A percentile compares a stretch with the other conserved stretches of the same genome.
These are phyloP conservation scores for Agrenia bidenticulata DNA, from an alignment of 2,888 invertebrate species.

Conservation along the genomic window DNA sequence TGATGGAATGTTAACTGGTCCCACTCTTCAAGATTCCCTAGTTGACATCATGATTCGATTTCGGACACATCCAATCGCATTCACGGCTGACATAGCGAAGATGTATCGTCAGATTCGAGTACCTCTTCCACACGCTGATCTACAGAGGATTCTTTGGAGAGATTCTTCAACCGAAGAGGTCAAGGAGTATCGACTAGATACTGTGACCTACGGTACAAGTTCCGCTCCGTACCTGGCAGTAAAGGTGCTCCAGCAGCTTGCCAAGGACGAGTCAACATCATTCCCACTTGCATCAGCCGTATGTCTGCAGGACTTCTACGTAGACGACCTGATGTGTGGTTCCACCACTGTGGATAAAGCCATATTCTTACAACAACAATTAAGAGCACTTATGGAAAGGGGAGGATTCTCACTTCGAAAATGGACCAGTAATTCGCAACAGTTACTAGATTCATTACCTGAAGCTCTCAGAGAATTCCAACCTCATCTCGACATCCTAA, in stretches of 20 bases:
- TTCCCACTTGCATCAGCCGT: constrained; percentile 32
- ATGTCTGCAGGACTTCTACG: constrained; percentile 53
- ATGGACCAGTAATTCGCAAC: constrained; percentile 46
- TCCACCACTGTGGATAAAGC: constrained; percentile 38
- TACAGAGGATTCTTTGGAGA: constrained; percentile 56
- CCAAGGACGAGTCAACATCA: constrained; percentile 40
- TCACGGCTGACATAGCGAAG: constrained; percentile 54
- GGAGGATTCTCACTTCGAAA: constrained; percentile 49
- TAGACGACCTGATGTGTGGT: constrained; percentile 54
- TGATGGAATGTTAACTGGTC: constrained; percentile 14
- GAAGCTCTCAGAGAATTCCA: constrained; percentile 3
- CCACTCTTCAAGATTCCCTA: constrained; percentile 38
- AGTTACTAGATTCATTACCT: constrained; percentile 17
- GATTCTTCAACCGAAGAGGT: constrained; percentile 38
- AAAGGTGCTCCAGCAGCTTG: constrained; percentile 51
- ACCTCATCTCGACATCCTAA: background rate
- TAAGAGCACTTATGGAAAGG: constrained; percentile 28
- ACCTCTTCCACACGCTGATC: constrained; percentile 48
- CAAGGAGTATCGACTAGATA: constrained; percentile 42
- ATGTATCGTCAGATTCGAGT: constrained; percentile 54
- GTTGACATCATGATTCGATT: constrained; percentile 52
- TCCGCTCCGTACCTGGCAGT: constrained; percentile 53
- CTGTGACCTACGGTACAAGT: constrained; percentile 55
- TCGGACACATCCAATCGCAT: constrained; percentile 48
- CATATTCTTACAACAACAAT: constrained; percentile 25